Evolutionary conservation across 2,797 vertebrate species (phyloP), one percentile per base, ranked within the genome.

Genomic region (Podarcis siculus): DNA sequence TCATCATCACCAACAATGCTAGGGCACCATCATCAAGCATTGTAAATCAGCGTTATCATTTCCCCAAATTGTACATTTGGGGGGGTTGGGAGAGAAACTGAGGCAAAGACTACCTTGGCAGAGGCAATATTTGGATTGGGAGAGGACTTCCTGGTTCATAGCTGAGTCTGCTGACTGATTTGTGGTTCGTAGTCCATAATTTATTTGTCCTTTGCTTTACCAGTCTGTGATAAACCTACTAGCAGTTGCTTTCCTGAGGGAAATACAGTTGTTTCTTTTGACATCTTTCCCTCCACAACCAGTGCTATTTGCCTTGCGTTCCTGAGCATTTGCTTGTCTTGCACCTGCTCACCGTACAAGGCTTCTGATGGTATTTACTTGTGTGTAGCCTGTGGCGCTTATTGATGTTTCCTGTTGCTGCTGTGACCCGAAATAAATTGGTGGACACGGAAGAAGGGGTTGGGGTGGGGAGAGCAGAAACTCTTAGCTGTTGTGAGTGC

Each of bases 321-420:
- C 32, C 45, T 25, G 45, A 79, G 30, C 42, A 30, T n/a, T 55
- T 21, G 30, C 13, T 86, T 2, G 0, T 23, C 0, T 78, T 91
- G 86, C 9, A 84, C 86, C 42, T 8, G n/a, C 1, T 45, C 2
- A 72, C 84, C 39, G 64, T 88, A 42, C 35, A 84, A 12, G 82
- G 58, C 15, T 7, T 85, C 37, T 35, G 1, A 79, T 79, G 15
- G 12, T 0, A 77, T 15, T 75, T 77, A 0, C 30, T 67, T 49
- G 19, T 37, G 83, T 90, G 86, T 75, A 85, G 72, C 10, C 77
- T 72, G 3, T 79, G 27, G 35, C 32, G 79, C 49, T 3, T 71
- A 23, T 2, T 79, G 0, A 13, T 15, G 0, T 32, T 69, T 4
- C 3, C 49, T 6, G 13, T 17, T 30, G 37, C 9, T 10, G 1